Evolutionary conservation across 2,797 vertebrate species (phyloP), one percentile per base, ranked within the genome.

Genomic region (Halcyon badia): DNA sequence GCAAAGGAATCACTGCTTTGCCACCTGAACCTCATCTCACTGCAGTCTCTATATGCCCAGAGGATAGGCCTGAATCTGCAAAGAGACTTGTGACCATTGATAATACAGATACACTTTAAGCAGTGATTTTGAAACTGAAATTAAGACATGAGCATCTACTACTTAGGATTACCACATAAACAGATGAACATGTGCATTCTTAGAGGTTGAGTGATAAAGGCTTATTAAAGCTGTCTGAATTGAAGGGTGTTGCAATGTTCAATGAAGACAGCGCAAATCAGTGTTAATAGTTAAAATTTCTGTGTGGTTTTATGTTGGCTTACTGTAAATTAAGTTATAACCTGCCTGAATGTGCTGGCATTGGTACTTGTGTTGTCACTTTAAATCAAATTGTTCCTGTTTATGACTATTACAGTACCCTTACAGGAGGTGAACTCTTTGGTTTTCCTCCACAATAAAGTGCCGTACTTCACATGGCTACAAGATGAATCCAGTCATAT

Each of bases 301-400:
- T 84, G 7, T 9, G 14, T n/a, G 10, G 8, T 69, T 95, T 92
- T 76, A 22, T 57, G 18, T 57, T 72, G 51, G 11, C 5, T 52
- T 86, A 44, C 8, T 57, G 58, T 72, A 54, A 25, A 58, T 17
- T 87, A n/a, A 33, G 5, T 73, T 84, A 72, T 46, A 90, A 69
- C 18, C 33, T 71, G 42, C 19, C 39, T 81, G n/a, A 62, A 66
- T 51, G 11, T 70, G 54, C 22, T 19, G 26, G 11, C 1, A 1
- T 60, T 84, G 37, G 30, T 48, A 46, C 8, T 72, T 70, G 20
- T 52, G 11, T 49, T 82, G 52, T 64, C 65, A 64, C 44, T 83
- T 90, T 37, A 88, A 88, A 78, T 60, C 19, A 93, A 48, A 68
- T 48, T 37, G 10, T 90, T 77, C 35, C 14, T 26, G 5, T 73